These are phyloP conservation scores for Globodera ellingtonae DNA, from an alignment of 1,140 invertebrate genomes.

Conservation along the genomic window DNA sequence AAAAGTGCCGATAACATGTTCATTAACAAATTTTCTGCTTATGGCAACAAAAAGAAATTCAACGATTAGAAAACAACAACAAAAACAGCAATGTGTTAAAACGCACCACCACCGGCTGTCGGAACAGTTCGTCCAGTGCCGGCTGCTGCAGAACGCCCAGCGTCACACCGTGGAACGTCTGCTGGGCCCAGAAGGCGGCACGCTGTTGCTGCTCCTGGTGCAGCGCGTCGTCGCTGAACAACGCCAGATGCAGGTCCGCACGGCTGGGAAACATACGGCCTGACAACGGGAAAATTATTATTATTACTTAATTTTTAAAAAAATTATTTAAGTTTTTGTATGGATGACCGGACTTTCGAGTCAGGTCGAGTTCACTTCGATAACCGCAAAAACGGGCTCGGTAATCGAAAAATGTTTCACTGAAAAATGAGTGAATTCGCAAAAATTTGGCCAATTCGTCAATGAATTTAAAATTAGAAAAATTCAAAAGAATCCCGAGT, in stretches of 20 bases:
- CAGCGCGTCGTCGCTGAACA: slow-evolving; percentile 94
- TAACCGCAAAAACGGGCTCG: no score
- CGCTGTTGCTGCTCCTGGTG: slow-evolving; percentile 98
- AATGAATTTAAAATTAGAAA: no score
- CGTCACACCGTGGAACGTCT: slow-evolving; percentile 96
- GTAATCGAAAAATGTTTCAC: no score
- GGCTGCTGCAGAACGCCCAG: slow-evolving; percentile 83
- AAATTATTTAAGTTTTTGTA: not conserved
- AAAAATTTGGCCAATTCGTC: no score
- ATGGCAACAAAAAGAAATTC: not conserved
- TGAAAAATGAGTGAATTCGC: no score
- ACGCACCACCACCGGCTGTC: slow-evolving; percentile 81
- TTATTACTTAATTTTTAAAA: slow-evolving; percentile 8
- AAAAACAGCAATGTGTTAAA: slow-evolving; percentile 1
- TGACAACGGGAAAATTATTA: slow-evolving; percentile 47
- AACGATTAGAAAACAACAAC: not conserved
- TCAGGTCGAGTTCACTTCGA: no score
- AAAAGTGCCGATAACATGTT: slow-evolving; percentile 1
- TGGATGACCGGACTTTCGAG: no score
- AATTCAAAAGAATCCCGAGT: no score
- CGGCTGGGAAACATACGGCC: slow-evolving; percentile 91
- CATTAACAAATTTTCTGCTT: not conserved
- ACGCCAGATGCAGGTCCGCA: slow-evolving; percentile 95
- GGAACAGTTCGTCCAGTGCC: slow-evolving; percentile 95
- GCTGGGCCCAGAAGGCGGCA: slow-evolving; percentile 98